A percentile compares a stretch with the other conserved stretches of the same genome.
Conservation (phyloP, 2,797 vertebrate genomes). For the Sarcoramphus papa region DNA sequence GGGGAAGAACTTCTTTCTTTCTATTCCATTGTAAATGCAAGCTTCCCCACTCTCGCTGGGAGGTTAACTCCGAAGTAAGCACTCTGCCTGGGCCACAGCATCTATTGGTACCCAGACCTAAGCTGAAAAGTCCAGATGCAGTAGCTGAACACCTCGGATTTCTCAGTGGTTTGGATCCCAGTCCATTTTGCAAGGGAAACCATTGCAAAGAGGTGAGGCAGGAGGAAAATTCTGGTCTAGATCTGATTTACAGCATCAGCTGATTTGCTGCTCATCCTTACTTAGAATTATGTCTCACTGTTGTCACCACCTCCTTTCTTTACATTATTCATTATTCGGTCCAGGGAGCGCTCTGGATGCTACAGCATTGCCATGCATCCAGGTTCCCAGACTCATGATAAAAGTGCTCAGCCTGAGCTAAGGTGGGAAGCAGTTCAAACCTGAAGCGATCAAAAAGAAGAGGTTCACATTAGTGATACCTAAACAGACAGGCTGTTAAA, state of each 20-base stretch:
- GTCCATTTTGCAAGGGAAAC: background rate
- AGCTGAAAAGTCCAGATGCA: background rate
- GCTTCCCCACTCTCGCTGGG: background rate
- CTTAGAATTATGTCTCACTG: background rate
- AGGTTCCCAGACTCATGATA: background rate
- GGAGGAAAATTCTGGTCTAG: background rate
- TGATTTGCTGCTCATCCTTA: background rate
- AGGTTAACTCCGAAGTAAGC: background rate
- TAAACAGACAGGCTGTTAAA: background rate
- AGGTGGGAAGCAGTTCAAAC: background rate
- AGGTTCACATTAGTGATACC: background rate
- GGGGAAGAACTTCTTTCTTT: background rate
- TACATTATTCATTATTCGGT: background rate
- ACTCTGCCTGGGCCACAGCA: background rate
- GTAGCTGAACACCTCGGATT: background rate
- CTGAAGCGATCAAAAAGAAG: background rate
- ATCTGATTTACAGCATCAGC: background rate
- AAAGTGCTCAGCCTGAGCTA: background rate
- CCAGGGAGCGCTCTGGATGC: background rate
- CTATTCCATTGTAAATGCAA: background rate
- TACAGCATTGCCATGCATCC: background rate
- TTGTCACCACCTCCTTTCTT: background rate
- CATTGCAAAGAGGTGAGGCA: background rate
- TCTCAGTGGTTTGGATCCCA: background rate
- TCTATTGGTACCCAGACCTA: accelerated